Percentiles rank a stretch among this genome's conserved stretches.
phyloP scores from a whole-genome alignment of 1,140 invertebrate genomes.

The Potamilus streckersoni region DNA sequence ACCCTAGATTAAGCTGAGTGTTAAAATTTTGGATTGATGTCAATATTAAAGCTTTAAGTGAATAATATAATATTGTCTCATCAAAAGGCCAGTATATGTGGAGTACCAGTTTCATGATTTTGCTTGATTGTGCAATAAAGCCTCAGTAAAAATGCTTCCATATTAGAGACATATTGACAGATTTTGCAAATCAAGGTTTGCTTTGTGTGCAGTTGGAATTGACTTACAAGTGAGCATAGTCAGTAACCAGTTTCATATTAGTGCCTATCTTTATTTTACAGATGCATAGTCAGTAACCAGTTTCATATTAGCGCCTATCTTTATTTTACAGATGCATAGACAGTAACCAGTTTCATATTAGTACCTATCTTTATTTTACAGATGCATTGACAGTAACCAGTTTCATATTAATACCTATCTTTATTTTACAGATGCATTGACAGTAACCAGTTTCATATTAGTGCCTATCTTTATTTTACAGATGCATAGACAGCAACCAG shows the following conservation, averaged over 20 bases:
- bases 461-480: slow-evolving; percentile 18
- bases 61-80: neutral
- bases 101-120: too few species aligned
- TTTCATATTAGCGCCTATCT: too few species aligned
- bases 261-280: slow-evolving; percentile 18
- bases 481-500: slow-evolving; percentile 43
- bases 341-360: neutral
- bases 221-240: neutral
- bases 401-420: too few species aligned
- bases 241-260: neutral
- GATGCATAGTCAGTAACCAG: too few species aligned
- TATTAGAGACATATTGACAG: too few species aligned
- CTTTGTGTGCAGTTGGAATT: too few species aligned
- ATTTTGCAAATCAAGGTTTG: too few species aligned
- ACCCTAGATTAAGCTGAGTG: neutral
- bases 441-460: neutral
- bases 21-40: neutral
- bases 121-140: too few species aligned
- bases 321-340: too few species aligned
- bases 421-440: too few species aligned
- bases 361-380: slow-evolving; percentile 17
- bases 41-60: neutral
- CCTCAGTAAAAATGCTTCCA: too few species aligned
- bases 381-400: too few species aligned
- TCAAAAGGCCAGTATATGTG: neutral